Conservation (phyloP, 2,888 invertebrate genomes). For the Cylloceria caligata region DNA sequence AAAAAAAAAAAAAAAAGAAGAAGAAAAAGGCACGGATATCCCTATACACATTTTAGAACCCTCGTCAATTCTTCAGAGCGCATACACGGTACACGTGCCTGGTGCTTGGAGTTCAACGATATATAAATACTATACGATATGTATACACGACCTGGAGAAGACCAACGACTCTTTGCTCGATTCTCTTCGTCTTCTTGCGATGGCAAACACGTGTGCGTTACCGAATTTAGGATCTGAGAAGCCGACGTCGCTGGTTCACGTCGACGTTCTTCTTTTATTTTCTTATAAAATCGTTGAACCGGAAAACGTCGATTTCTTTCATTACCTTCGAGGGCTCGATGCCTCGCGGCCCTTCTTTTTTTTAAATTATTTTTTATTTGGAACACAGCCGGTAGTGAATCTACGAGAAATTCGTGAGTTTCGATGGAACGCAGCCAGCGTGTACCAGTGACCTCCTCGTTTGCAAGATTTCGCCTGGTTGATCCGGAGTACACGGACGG, state of each 20-base stretch:
- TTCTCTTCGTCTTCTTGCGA: slow-evolving; percentile 11
- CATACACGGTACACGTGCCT: slow-evolving; percentile 53
- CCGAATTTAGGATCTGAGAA: slow-evolving; percentile 43
- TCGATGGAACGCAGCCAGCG: neutral
- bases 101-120: slow-evolving; percentile 17
- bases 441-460: slow-evolving; percentile 1
- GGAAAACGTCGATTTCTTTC: slow-evolving; percentile 61
- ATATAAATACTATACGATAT: slow-evolving; percentile 55
- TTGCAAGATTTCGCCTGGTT: neutral
- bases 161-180: slow-evolving; percentile 27
- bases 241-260: slow-evolving; percentile 26
- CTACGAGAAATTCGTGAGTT: neutral
- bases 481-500: neutral
- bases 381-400: neutral
- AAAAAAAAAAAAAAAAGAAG: slow-evolving; percentile 14
- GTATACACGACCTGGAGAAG: slow-evolving; percentile 36
- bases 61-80: slow-evolving; percentile 56
- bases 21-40: slow-evolving; percentile 22
- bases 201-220: slow-evolving; percentile 52
- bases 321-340: slow-evolving; percentile 1
- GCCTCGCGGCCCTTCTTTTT: neutral
- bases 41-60: slow-evolving; percentile 56
- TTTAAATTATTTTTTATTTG: neutral
- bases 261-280: slow-evolving; percentile 19
- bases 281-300: slow-evolving; percentile 43